Conservation (phyloP, 2,888 invertebrate species). For the Tortrix viridana region DNA sequence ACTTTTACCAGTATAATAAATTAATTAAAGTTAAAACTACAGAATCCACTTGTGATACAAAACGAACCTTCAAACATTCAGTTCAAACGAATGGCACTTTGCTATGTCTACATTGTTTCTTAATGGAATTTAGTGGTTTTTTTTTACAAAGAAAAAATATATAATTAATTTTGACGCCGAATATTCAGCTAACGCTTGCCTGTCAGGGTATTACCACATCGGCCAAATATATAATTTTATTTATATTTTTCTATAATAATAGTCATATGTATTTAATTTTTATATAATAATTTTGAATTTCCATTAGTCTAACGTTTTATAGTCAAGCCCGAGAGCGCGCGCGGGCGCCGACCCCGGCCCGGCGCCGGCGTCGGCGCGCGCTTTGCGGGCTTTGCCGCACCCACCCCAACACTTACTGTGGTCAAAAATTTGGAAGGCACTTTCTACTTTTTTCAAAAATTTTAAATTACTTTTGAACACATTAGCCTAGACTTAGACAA, state of each 20-base stretch:
- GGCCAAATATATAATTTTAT: conserved; percentile 82
- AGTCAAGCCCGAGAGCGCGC: conserved; percentile 74
- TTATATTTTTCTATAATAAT: conserved; percentile 82
- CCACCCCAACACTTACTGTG: conserved; percentile 85
- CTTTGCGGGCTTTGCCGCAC: conserved; percentile 78
- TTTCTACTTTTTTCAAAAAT: conserved; percentile 87
- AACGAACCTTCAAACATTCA: conserved; percentile 64
- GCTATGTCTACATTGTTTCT: conserved; percentile 77
- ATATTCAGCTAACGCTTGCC: conserved; percentile 85
- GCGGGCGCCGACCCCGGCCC: conserved; percentile 30
- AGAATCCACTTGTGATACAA: conserved; percentile 55
- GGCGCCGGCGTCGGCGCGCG: conserved; percentile 43
- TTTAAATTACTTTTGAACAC: conserved; percentile 87
- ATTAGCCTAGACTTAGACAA: conserved; percentile 88
- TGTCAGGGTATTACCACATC: conserved; percentile 90
- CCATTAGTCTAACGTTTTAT: conserved; percentile 78
- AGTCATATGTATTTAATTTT: conserved; percentile 83
- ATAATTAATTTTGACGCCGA: conserved; percentile 79
- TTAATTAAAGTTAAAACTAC: conserved; percentile 57
- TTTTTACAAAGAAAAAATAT: conserved; percentile 54
- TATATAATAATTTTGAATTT: conserved; percentile 85
- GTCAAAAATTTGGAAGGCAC: conserved; percentile 90
- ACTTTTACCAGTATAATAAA: conserved; percentile 59
- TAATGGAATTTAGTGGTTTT: conserved; percentile 62
- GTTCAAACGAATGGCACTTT: conserved; percentile 81